phyloP scores from a whole-genome alignment of 2,797 vertebrate species.

The Betta splendens region DNA sequence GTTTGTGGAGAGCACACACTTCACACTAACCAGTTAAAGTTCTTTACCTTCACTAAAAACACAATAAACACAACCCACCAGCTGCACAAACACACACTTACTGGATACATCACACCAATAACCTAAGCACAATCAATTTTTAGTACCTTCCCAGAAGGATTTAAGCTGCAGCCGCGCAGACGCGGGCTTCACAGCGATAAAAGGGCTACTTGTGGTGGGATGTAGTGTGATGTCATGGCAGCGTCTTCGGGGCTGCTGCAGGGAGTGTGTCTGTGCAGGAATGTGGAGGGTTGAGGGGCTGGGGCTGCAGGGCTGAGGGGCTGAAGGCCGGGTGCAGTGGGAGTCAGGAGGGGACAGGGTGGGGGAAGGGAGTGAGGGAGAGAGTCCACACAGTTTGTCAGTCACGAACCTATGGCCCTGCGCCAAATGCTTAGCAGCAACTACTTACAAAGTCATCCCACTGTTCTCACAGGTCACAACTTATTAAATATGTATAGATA shows the following conservation, averaged over 20 bases:
- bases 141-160: constrained; percentile 46
- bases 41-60: constrained; percentile 25
- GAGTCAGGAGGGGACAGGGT: constrained; percentile 67
- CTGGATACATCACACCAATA: constrained; percentile 35
- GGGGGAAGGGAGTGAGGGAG: constrained; percentile 67
- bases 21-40: constrained; percentile 20
- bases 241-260: constrained; percentile 57
- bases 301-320: constrained; percentile 19
- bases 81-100: constrained; percentile 28
- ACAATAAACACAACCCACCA: constrained; percentile 23
- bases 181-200: constrained; percentile 61
- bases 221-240: constrained; percentile 72
- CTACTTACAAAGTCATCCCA: constrained; percentile 45
- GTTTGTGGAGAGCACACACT: constrained; percentile 1
- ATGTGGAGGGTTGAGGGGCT: constrained; percentile 66
- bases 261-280: constrained; percentile 71
- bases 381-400: constrained; percentile 58
- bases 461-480: constrained; percentile 33
- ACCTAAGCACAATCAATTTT: constrained; percentile 51
- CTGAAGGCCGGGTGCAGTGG: constrained; percentile 64
- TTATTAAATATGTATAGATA: constrained; percentile 31
- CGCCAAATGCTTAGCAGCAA: constrained; percentile 55
- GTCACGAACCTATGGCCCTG: constrained; percentile 35
- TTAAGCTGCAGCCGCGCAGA: constrained; percentile 49
- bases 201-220: constrained; percentile 67